Conservation (phyloP, 2,888 invertebrate genomes). For the Parnassius apollo region DNA sequence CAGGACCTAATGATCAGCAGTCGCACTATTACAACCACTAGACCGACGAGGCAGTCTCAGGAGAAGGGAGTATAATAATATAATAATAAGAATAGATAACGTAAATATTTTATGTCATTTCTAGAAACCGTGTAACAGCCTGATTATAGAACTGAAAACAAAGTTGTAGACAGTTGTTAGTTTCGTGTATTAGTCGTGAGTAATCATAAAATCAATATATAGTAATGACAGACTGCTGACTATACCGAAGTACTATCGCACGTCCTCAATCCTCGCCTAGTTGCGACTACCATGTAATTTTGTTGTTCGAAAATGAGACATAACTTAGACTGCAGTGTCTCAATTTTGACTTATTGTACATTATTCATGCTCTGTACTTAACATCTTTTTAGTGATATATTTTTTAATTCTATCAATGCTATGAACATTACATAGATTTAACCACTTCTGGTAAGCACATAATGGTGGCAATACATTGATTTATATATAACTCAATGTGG, state of each 20-base stretch:
- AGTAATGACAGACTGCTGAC: constrained; percentile 17
- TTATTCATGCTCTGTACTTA: constrained; percentile 2
- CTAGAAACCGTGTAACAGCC: constrained; percentile 1
- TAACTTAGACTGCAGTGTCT: constrained; percentile 10
- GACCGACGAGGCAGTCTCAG: too few species aligned
- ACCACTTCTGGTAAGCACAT: too few species aligned
- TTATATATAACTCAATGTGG: too few species aligned
- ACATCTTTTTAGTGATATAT: neutral
- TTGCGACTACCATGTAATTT: constrained; percentile 9
- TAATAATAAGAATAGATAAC: too few species aligned
- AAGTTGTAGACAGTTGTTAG: constrained; percentile 21
- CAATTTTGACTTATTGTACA: constrained; percentile 8
- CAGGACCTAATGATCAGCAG: too few species aligned
- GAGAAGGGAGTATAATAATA: too few species aligned
- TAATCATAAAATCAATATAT: constrained; percentile 23
- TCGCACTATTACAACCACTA: too few species aligned
- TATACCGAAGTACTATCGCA: neutral
- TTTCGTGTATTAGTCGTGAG: constrained; percentile 13
- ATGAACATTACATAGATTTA: too few species aligned
- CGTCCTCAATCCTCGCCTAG: constrained; percentile 4
- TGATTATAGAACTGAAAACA: constrained; percentile 14
- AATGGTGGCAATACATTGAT: too few species aligned
- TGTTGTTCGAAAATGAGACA: constrained; percentile 9
- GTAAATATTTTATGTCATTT: neutral
- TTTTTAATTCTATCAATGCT: too few species aligned